phyloP scores from a whole-genome alignment of 2,888 invertebrate genomes.

The Trissolcus japonicus region DNA sequence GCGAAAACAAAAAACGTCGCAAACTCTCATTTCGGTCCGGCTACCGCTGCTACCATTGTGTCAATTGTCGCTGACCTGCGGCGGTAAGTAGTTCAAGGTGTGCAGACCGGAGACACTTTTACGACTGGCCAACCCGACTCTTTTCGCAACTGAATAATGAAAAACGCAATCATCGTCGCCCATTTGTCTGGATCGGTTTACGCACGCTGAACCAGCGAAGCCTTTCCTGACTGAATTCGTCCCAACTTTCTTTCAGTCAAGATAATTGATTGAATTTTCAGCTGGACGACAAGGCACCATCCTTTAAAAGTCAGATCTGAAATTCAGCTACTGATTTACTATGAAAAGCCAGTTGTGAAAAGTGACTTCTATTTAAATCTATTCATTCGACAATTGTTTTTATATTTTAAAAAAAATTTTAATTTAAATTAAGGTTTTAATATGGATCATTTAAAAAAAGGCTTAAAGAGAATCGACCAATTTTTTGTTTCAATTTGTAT shows the following conservation, averaged over 20 bases:
- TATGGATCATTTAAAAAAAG: too few relatives aligned
- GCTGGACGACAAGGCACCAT: too few relatives aligned
- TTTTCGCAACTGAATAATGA: slow-evolving; percentile 38
- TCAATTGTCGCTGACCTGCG: slow-evolving; percentile 31
- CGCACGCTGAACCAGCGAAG: slow-evolving; percentile 1
- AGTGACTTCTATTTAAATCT: too few relatives aligned
- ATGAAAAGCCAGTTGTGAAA: too few relatives aligned
- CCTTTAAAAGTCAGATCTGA: too few relatives aligned
- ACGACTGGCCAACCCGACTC: slow-evolving; percentile 15
- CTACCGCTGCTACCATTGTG: slow-evolving; percentile 42
- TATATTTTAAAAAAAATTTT: too few relatives aligned
- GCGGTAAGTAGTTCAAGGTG: slow-evolving; percentile 43
- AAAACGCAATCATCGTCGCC: slow-evolving; percentile 35
- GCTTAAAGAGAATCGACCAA: too few relatives aligned
- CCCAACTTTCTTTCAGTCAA: slow-evolving; percentile 7
- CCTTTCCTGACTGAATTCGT: slow-evolving; percentile 10
- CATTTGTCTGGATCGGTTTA: slow-evolving; percentile 11
- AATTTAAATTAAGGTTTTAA: too few relatives aligned
- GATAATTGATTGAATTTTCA: too few relatives aligned
- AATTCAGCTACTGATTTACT: too few relatives aligned
- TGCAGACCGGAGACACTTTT: slow-evolving; percentile 24
- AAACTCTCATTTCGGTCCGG: slow-evolving; percentile 29
- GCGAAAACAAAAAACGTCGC: slow-evolving; percentile 32
- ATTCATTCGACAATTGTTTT: too few relatives aligned
- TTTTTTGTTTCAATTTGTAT: neutral